Percentiles rank a stretch among this genome's conserved stretches.
phyloP scores from a whole-genome alignment of 2,113 vertebrate species.

The Sprattus sprattus region DNA sequence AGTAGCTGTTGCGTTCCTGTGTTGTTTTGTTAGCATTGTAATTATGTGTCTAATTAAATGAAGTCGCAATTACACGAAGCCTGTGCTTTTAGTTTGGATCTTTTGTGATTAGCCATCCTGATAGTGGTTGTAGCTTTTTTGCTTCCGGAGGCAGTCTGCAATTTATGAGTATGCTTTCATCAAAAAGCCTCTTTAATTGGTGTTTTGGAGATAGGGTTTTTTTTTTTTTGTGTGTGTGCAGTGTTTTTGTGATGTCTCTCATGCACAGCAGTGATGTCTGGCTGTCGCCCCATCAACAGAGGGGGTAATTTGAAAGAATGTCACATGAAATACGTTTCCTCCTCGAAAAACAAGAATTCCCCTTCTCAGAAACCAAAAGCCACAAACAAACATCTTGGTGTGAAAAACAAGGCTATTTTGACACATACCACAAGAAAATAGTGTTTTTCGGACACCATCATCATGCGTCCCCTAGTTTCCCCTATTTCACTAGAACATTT shows the following conservation, averaged over 20 bases:
- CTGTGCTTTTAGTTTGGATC: conserved; percentile 12
- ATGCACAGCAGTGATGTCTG: not conserved
- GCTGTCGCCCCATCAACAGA: not conserved
- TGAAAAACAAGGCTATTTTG: conserved; percentile 12
- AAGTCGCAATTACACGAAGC: conserved; percentile 39
- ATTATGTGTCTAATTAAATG: conserved; percentile 45
- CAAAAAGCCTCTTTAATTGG: not conserved
- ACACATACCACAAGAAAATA: not conserved
- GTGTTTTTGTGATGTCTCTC: not conserved
- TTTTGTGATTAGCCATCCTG: conserved; percentile 36
- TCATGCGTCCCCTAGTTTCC: not conserved
- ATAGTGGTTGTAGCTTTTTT: conserved; percentile 37
- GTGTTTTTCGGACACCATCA: not conserved
- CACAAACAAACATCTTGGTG: not conserved
- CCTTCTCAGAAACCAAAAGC: conserved; percentile 3
- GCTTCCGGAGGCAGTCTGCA: conserved; percentile 36
- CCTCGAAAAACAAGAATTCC: not conserved
- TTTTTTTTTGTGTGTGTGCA: not conserved
- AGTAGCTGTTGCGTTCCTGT: not conserved
- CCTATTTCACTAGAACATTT: not conserved
- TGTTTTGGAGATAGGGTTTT: not conserved
- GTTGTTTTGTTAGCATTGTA: not conserved
- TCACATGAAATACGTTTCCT: not conserved
- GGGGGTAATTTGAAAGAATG: conserved; percentile 4
- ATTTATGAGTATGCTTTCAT: conserved; percentile 25